Evolutionary conservation across 2,113 vertebrate genomes (phyloP), one percentile per base, ranked within the genome.

Genomic region (Spilogale gracilis): DNA sequence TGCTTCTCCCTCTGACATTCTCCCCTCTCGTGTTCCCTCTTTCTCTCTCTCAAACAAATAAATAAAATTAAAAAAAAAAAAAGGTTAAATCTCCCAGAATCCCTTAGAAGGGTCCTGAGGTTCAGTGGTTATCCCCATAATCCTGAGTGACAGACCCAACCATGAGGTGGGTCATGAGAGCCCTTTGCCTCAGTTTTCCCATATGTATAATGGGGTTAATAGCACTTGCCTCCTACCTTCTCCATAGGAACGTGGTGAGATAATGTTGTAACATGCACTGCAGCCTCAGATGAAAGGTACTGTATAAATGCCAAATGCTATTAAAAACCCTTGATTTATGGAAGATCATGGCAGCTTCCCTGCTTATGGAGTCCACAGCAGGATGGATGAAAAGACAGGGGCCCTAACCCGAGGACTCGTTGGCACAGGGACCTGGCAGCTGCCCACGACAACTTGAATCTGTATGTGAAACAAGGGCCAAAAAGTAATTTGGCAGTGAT

Each of bases 231-330:
- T 23, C 38, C 74, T 60, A 56, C 61, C 58, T 85, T 87, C 50
- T 81, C 73, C 65, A 56, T 12, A 32, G n/a, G 43, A 94, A 65
- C 18, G 18, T 32, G 43, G 45, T 69, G 67, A 93, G 67, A 89
- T 95, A 93, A 94, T 88, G 93, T 91, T 85, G 48, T 84, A 89
- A 91, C 73, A 86, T 56, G 50, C 6, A 16, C 21, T 56, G 16
- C 18, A 20, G 60, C 90, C 60, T 94, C 52, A 94, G 92, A 98
- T 96, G 96, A 97, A 97, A 98, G 96, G 67, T 48, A 1, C n/a
- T 38, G 38, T 92, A 82, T 94, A 96, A 98, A 86, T 48, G 56
- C 12, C 20, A n/a, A 69, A 52, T 89, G 50, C 82, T 79, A 93
- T 96, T 93, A 97, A 89, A 93, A 58, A n/a, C n/a, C 11, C 56